phyloP scores from a whole-genome alignment of 2,797 vertebrate species.

The Salmo trutta region DNA sequence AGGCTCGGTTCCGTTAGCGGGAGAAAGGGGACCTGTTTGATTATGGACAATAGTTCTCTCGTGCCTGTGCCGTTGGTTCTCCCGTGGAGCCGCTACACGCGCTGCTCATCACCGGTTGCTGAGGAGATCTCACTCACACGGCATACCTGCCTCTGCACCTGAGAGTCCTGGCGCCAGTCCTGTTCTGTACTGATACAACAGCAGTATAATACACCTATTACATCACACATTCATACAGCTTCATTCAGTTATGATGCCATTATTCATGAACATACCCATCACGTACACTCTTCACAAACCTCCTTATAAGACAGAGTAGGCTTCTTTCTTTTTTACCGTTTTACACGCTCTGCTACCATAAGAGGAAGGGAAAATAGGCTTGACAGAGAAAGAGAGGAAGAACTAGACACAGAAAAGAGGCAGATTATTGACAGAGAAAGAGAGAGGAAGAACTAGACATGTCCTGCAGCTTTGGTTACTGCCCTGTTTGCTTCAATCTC shows the following conservation, averaged over 20 bases:
- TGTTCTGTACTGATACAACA: not conserved
- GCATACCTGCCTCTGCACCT: constrained; percentile 6
- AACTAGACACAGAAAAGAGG: too few species aligned
- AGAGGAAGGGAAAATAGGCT: too few species aligned
- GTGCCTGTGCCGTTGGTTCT: constrained; percentile 3
- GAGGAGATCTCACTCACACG: constrained; percentile 23
- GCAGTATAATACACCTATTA: not conserved
- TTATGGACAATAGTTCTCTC: constrained; percentile 15
- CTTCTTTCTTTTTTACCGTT: too few species aligned
- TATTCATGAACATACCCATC: not conserved
- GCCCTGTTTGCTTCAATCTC: not conserved
- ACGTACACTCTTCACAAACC: too few species aligned
- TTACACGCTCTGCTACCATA: too few species aligned
- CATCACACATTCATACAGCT: not conserved
- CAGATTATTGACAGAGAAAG: too few species aligned
- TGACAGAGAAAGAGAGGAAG: too few species aligned
- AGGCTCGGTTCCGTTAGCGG: constrained; percentile 18
- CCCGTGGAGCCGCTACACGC: not conserved
- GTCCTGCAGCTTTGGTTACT: not conserved
- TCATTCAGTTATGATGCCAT: not conserved
- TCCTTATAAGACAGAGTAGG: too few species aligned
- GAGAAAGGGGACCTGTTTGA: constrained; percentile 11
- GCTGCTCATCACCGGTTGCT: constrained; percentile 28
- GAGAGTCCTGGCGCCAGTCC: too few species aligned
- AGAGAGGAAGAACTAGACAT: not conserved